Evolutionary conservation across 2,888 invertebrate genomes (phyloP).

Genomic region (Hirtodrosophila cameraria): DNA sequence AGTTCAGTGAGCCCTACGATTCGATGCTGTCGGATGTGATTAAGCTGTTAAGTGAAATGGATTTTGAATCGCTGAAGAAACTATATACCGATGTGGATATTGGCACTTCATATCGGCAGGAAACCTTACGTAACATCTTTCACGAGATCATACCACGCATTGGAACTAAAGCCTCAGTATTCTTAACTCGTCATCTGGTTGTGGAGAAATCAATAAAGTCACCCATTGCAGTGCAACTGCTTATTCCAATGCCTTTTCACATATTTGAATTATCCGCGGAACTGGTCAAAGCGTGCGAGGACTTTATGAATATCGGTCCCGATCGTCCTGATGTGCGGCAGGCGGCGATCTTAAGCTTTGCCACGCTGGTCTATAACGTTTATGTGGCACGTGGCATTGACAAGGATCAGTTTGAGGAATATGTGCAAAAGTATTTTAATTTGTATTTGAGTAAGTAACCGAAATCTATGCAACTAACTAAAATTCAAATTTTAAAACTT

Average conservation of each 20-base stretch:
- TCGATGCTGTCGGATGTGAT: slow-evolving; percentile 83
- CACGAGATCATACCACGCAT: slow-evolving; percentile 89
- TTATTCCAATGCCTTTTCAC: slow-evolving; percentile 89
- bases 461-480: background rate
- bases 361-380: slow-evolving; percentile 88
- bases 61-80: slow-evolving; percentile 82
- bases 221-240: slow-evolving; percentile 87
- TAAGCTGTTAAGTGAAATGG: slow-evolving; percentile 82
- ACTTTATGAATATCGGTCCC: slow-evolving; percentile 83
- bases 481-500: background rate
- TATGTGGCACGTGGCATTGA: slow-evolving; percentile 85
- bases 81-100: slow-evolving; percentile 86
- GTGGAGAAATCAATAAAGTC: slow-evolving; percentile 87
- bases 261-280: slow-evolving; percentile 86
- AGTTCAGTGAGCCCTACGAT: slow-evolving; percentile 83
- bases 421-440: slow-evolving; percentile 89
- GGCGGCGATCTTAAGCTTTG: slow-evolving; percentile 89
- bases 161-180: slow-evolving; percentile 87
- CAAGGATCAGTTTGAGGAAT: slow-evolving; percentile 88
- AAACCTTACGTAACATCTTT: slow-evolving; percentile 90
- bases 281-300: slow-evolving; percentile 86
- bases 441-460: slow-evolving; percentile 87
- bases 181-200: slow-evolving; percentile 88
- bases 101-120: slow-evolving; percentile 90
- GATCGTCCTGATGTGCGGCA: slow-evolving; percentile 86